Conservation (phyloP, 2,888 invertebrate genomes). For the Drepanosiphum platanoidis region DNA sequence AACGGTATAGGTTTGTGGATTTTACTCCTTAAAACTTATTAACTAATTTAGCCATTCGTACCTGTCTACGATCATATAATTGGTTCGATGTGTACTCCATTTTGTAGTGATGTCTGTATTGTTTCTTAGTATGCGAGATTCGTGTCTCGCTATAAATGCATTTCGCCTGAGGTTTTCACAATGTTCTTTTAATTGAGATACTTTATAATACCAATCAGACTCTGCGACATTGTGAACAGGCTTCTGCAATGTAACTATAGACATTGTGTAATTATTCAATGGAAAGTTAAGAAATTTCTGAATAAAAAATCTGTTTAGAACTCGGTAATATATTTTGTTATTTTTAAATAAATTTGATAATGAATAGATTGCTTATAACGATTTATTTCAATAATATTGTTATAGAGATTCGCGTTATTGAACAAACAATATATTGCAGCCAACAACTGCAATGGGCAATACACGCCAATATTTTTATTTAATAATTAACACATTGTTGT, state of each 20-base stretch:
- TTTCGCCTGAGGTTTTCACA: conserved; percentile 75
- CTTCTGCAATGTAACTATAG: conserved; percentile 74
- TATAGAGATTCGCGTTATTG: no score
- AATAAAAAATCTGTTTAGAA: not conserved
- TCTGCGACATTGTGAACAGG: conserved; percentile 73
- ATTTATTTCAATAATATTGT: no score
- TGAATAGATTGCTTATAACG: no score
- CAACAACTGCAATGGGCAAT: no score
- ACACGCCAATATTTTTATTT: no score
- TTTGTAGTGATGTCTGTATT: conserved; percentile 79
- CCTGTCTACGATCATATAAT: conserved; percentile 75
- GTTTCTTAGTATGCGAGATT: conserved; percentile 77
- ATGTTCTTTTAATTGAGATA: conserved; percentile 75
- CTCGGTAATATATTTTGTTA: no score
- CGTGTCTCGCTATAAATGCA: conserved; percentile 77
- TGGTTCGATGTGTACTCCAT: conserved; percentile 83
- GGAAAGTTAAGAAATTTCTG: not conserved
- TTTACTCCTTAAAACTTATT: not conserved
- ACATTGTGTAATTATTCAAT: conserved; percentile 64
- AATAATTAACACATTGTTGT: no score
- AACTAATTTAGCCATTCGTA: conserved; percentile 14
- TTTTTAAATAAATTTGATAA: no score
- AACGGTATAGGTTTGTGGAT: no score
- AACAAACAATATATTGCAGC: no score
- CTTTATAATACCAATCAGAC: conserved; percentile 80